Percentiles rank a stretch among this genome's conserved stretches.
These are phyloP conservation scores for Stylophora pistillata DNA, from an alignment of 64 coral and sea anemone species.

Conservation along the genomic window DNA sequence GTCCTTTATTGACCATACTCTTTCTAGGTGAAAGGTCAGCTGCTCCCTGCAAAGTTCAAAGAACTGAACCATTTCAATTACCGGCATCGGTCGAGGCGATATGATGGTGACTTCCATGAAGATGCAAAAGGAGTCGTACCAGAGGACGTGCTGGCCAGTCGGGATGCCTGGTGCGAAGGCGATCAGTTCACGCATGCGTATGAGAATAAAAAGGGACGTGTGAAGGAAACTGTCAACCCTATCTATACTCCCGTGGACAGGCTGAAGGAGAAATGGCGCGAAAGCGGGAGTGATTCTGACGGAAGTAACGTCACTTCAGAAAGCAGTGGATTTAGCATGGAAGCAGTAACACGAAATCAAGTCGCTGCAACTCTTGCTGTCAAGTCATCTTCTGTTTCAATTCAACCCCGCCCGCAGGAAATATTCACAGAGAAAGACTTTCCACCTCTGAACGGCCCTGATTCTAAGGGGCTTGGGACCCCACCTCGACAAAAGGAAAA, in stretches of 20 bases:
- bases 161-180: conserved; percentile 74
- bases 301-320: conserved; percentile 2
- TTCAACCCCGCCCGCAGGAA: not conserved
- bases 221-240: conserved; percentile 27
- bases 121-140: conserved; percentile 10
- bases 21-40: conserved; percentile 62
- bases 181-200: conserved; percentile 57
- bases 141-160: conserved; percentile 1
- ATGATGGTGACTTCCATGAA: conserved; percentile 59
- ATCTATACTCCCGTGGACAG: not conserved
- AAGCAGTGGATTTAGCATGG: not conserved
- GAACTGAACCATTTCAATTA: conserved; percentile 57
- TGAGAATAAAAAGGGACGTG: conserved; percentile 58
- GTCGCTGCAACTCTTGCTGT: not conserved
- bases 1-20: not conserved
- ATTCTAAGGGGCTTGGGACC: conserved; percentile 46
- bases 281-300: conserved; percentile 20
- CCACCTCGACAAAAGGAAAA: conserved; percentile 20
- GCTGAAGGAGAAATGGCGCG: not conserved
- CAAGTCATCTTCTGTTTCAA: not conserved
- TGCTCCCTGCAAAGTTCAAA: conserved; percentile 64
- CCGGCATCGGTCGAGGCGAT: conserved; percentile 39
- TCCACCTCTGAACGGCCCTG: conserved; percentile 78
- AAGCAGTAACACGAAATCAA: not conserved
- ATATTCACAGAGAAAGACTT: conserved; percentile 70